Evolutionary conservation across 2,113 vertebrate species (phyloP).

Genomic region (Psittacula cyanocephala): DNA sequence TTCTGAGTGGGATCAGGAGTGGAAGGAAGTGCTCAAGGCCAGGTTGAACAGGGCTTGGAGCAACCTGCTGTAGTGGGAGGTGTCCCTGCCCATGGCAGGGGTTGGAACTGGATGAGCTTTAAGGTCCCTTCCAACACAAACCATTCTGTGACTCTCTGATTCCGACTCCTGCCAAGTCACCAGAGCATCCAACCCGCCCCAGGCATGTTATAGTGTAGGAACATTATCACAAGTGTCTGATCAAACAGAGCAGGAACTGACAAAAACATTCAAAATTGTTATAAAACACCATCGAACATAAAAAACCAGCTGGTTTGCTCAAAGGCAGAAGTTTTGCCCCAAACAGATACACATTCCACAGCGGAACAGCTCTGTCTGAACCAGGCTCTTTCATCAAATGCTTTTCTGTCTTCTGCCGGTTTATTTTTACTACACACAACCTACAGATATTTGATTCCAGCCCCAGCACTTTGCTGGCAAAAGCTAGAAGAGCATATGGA

Average conservation of each 20-base stretch:
- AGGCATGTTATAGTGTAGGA: not conserved
- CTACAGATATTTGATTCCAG: not conserved
- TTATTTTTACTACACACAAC: not conserved
- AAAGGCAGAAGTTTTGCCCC: not conserved
- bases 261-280: not conserved
- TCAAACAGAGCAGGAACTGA: not conserved
- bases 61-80: not conserved
- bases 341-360: accelerated
- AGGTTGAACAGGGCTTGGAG: not conserved
- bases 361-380: not conserved
- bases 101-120: not conserved
- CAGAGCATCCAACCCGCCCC: not conserved
- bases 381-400: not conserved
- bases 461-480: conserved; percentile 3
- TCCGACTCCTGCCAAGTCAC: not conserved
- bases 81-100: not conserved
- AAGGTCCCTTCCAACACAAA: not conserved
- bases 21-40: not conserved
- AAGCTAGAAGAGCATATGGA: conserved; percentile 14
- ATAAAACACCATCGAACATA: not conserved
- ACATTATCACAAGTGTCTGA: not conserved
- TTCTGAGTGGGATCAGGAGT: not conserved
- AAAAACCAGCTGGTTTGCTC: not conserved
- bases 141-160: not conserved
- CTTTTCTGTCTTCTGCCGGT: not conserved